Evolutionary conservation across 2,797 vertebrate species (phyloP), one percentile per base, ranked within the genome.

Genomic region (Lagocephalus sceleratus): DNA sequence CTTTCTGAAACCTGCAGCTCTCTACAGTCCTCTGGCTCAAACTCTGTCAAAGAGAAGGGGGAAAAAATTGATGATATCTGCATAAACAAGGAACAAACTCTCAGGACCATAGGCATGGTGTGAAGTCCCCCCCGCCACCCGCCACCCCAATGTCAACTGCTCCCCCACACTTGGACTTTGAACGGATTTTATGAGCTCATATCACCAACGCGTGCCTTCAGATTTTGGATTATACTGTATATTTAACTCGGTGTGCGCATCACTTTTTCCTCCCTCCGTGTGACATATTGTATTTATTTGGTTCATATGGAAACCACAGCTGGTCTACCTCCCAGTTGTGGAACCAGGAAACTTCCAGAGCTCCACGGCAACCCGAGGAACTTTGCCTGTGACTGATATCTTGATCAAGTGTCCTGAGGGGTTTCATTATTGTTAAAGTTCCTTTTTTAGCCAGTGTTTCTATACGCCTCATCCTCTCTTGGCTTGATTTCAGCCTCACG

Each of bases 1-100:
- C 75, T 87, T 88, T 85, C 83, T 79, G 45, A 57, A 75, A 49
- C 47, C 19, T 14, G 32, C 12, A 35, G 32, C 14, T 14, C 12
- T 35, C 32, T 35, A 1, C 12, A 14, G n/a, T n/a, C n/a, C 12
- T 35, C 32, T 35, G 32, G 32, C 32, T 35, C 4, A 35, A 35
- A 35, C 32, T 35, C 26, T 3, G 12, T 35, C 64, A 35, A 73
- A n/a, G 59, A 46, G 22, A 26, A 45, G 53, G 19, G 40, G 6
- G n/a, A 19, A 19, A 19, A 77, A 61, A 68, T 45, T 10, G 19
- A 35, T 12, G 52, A 21, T 32, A 59, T 54, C 50, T 63, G 35
- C 15, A 42, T 8, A 40, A 60, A 76, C 38, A 39, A 54, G 40
- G 39, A 57, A 56, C 51, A 54, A 52, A 58, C n/a, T 25, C n/a